Evolutionary conservation across 2,888 invertebrate species (phyloP), one percentile per base, ranked within the genome.

Genomic region (Meandrusa payeni): DNA sequence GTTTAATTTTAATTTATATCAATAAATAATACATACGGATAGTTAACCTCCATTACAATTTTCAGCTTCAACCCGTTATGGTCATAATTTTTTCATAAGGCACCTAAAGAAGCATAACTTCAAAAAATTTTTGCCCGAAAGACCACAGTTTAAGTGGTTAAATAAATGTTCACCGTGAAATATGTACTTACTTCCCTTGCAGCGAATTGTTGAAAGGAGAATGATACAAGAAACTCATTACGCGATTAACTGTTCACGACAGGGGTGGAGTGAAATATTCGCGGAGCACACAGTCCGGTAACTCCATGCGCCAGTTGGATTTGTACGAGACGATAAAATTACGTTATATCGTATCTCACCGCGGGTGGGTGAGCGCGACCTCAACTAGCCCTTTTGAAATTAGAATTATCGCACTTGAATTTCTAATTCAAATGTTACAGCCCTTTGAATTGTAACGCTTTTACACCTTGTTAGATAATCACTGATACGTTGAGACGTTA

Each of bases 181-280:
- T n/a, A n/a, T 3, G 15, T 15, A 15, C 4, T 4, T 15, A 15
- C 13, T 9, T 22, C 15, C 9, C 24, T 19, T 3, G 3, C 11
- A 22, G 6, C 44, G 47, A 50, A 46, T 48, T 42, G 37, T 10
- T 11, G 15, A 13, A 43, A 26, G 40, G 47, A 34, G 34, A 52
- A 49, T 51, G 54, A 46, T 50, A 54, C 59, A 57, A 68, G 68
- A 68, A 71, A 65, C 67, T 71, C 64, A 70, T 73, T 69, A 73
- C 63, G 54, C 57, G 55, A 61, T 67, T 69, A 76, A 74, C 69
- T 55, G 64, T 63, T 55, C 63, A 49, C 52, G 72, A 69, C 76
- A 64, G 62, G 48, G 38, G 57, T 61, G 69, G 70, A 47, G 55
- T 67, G 59, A 71, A 65, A 64, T 70, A 75, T 66, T 64, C 56